Conservation (phyloP, 1,140 invertebrate species). For the Sarcophaga bullata region DNA sequence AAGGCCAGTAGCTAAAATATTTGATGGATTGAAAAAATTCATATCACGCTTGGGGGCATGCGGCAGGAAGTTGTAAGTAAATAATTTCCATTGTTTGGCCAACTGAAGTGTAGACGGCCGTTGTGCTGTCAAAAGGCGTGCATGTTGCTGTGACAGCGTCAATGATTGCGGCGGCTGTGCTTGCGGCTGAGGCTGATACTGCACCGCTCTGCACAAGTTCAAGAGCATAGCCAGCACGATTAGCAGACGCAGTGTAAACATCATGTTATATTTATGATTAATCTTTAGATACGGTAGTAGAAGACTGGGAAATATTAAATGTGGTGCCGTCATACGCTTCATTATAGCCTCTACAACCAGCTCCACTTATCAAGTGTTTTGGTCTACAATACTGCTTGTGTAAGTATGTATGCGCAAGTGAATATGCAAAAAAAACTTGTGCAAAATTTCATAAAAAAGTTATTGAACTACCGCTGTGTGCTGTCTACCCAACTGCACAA, state of each 20-base stretch:
- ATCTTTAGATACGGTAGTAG: slow-evolving; percentile 9
- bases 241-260: not conserved
- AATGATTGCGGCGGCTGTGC: slow-evolving; percentile 18
- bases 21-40: slow-evolving; percentile 73
- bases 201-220: slow-evolving; percentile 26
- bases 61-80: slow-evolving; percentile 76
- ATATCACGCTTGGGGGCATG: slow-evolving; percentile 66
- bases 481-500: not conserved
- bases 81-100: slow-evolving; percentile 77
- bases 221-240: slow-evolving; percentile 10
- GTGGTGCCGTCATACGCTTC: not conserved
- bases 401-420: not conserved
- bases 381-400: not conserved
- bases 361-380: not conserved
- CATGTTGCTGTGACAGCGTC: not conserved
- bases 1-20: slow-evolving; percentile 79
- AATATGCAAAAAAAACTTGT: not conserved
- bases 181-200: not conserved
- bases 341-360: not conserved
- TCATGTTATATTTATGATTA: not conserved
- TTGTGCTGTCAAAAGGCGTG: not conserved
- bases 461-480: slow-evolving; percentile 4
- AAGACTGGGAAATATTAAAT: not conserved
- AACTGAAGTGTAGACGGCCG: slow-evolving; percentile 69
- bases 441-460: not conserved